Evolutionary conservation across 2,888 invertebrate species (phyloP).

Genomic region (Marasmarcha lunaedactyla): DNA sequence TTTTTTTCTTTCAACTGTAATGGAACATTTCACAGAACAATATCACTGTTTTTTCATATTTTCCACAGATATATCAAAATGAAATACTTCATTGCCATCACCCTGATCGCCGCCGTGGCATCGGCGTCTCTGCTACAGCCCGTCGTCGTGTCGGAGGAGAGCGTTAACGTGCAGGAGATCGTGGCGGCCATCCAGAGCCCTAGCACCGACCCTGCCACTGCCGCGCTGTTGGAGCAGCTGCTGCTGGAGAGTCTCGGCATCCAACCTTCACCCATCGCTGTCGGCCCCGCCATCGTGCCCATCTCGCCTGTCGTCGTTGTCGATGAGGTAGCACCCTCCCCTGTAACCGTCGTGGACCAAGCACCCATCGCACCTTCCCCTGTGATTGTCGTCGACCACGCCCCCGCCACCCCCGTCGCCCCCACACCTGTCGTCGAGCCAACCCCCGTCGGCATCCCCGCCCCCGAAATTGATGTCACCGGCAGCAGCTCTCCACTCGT

Average conservation of each 20-base stretch:
- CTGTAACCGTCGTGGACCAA: slow-evolving; percentile 10
- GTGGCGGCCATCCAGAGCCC: slow-evolving; percentile 38
- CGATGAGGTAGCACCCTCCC: slow-evolving; percentile 10
- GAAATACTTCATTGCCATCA: slow-evolving; percentile 42
- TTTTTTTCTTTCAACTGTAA: no score
- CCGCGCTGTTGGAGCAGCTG: slow-evolving; percentile 17
- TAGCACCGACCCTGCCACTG: slow-evolving; percentile 37
- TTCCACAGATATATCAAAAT: slow-evolving; percentile 20
- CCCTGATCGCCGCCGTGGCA: slow-evolving; percentile 37
- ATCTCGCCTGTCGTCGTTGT: slow-evolving; percentile 8
- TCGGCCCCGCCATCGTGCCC: slow-evolving; percentile 18
- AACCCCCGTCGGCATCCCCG: slow-evolving; percentile 7
- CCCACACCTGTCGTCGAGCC: slow-evolving; percentile 6
- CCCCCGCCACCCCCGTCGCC: slow-evolving; percentile 4
- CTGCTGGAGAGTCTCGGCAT: slow-evolving; percentile 17
- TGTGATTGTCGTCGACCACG: background rate
- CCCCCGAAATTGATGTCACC: no score
- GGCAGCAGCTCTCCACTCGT: slow-evolving; percentile 17
- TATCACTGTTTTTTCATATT: no score
- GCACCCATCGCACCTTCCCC: slow-evolving; percentile 8
- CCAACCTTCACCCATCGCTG: slow-evolving; percentile 15
- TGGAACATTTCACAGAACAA: no score
- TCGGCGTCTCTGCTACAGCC: slow-evolving; percentile 26
- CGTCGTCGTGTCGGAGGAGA: slow-evolving; percentile 14
- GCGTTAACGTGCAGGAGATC: slow-evolving; percentile 27